A percentile compares a stretch with the other conserved stretches of the same genome.
These are phyloP conservation scores for Ataeniobius toweri DNA, from an alignment of 2,797 vertebrate genomes.

Conservation along the genomic window DNA sequence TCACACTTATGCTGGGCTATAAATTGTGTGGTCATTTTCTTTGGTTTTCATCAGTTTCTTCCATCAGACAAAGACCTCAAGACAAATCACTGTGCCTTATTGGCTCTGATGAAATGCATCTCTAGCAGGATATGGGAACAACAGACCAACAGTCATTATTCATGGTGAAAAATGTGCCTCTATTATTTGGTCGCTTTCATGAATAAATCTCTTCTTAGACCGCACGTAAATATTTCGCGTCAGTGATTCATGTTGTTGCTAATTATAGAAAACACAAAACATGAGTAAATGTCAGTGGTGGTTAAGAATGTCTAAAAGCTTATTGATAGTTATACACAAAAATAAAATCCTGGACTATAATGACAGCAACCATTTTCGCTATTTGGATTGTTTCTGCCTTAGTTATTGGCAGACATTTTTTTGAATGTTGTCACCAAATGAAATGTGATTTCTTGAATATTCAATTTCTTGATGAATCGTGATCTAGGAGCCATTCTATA, in stretches of 20 bases:
- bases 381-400: accelerated
- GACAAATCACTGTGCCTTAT: constrained; percentile 74
- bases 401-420: background rate
- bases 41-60: constrained; percentile 74
- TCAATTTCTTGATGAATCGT: background rate
- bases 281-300: constrained; percentile 58
- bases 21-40: constrained; percentile 61
- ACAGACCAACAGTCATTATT: constrained; percentile 66
- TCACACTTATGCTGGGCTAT: constrained; percentile 56
- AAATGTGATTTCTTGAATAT: background rate
- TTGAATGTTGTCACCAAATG: background rate
- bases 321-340: constrained; percentile 50
- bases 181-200: constrained; percentile 61
- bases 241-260: constrained; percentile 69
- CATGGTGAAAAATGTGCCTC: constrained; percentile 65
- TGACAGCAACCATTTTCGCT: constrained; percentile 8
- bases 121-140: constrained; percentile 68
- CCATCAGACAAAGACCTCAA: constrained; percentile 74
- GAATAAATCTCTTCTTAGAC: constrained; percentile 71
- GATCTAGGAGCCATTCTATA: background rate
- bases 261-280: constrained; percentile 70
- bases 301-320: constrained; percentile 44
- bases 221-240: constrained; percentile 64
- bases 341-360: constrained; percentile 41
- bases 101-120: constrained; percentile 71